phyloP scores from a whole-genome alignment of 2,797 vertebrate species.

The Pagetopsis macropterus region DNA sequence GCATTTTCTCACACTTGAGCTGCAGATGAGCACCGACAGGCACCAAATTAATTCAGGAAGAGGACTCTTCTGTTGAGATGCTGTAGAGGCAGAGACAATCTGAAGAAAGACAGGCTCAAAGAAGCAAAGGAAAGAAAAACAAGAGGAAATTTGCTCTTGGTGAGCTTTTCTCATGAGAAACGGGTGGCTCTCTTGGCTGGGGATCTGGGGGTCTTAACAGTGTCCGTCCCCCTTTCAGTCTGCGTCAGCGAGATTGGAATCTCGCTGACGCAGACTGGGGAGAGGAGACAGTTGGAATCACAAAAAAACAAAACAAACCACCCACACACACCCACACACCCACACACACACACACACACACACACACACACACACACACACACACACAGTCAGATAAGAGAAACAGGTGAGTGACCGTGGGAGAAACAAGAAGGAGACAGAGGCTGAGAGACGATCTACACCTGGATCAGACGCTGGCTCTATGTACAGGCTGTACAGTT shows the following conservation, averaged over 20 bases:
- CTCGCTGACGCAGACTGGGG: constrained; percentile 44
- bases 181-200: constrained; percentile 49
- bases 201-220: constrained; percentile 58
- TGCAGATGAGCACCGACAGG: constrained; percentile 64
- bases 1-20: constrained; percentile 65
- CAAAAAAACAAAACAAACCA: constrained; percentile 32
- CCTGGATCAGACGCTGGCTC: constrained; percentile 41
- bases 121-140: constrained; percentile 18
- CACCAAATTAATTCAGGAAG: constrained; percentile 40
- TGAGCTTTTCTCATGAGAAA: constrained; percentile 70
- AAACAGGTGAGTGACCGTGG: constrained; percentile 18
- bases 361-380: too few relatives aligned
- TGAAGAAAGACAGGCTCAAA: constrained; percentile 38
- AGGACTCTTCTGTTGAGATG: constrained; percentile 51
- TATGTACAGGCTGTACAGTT: constrained; percentile 32
- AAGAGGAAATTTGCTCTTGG: constrained; percentile 16
- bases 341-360: too few relatives aligned
- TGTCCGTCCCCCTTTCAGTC: constrained; percentile 39
- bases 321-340: not conserved
- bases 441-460: constrained; percentile 18
- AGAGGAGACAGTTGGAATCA: constrained; percentile 74
- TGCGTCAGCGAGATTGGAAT: constrained; percentile 66
- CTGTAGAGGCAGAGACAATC: constrained; percentile 4
- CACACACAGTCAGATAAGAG: constrained; percentile 18
- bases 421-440: constrained; percentile 14